Conservation (phyloP, 2,113 vertebrate species). For the Stigmatopora nigra region DNA sequence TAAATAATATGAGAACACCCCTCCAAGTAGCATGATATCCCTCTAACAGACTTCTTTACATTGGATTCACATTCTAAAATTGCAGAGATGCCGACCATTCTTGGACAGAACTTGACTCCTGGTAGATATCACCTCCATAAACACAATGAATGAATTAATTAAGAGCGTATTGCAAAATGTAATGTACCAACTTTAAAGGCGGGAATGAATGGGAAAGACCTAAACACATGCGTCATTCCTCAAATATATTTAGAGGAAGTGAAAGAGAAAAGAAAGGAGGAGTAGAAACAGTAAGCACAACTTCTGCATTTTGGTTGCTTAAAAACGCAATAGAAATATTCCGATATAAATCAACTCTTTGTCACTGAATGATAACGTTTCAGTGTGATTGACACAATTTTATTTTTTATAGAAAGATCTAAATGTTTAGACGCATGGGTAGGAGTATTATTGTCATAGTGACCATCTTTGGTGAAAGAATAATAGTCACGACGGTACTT, state of each 20-base stretch:
- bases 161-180: too few species aligned
- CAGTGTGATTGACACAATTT: not conserved
- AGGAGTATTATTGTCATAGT: slow-evolving; percentile 11
- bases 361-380: too few species aligned
- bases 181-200: not conserved
- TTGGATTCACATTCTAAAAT: too few species aligned
- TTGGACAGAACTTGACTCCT: too few species aligned
- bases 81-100: too few species aligned
- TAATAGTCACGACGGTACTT: not conserved
- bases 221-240: not conserved
- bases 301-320: not conserved
- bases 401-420: slow-evolving; percentile 12
- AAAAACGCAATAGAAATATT: not conserved
- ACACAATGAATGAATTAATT: too few species aligned
- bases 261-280: not conserved
- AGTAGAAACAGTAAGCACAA: not conserved
- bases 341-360: not conserved
- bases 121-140: too few species aligned
- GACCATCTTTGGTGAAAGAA: slow-evolving; percentile 2
- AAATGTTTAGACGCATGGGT: slow-evolving; percentile 38
- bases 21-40: too few species aligned
- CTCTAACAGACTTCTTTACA: too few species aligned
- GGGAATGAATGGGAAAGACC: not conserved
- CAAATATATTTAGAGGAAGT: not conserved
- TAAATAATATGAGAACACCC: too few species aligned